Conservation (phyloP, 1,140 invertebrate species). For the Pinna nobilis region DNA sequence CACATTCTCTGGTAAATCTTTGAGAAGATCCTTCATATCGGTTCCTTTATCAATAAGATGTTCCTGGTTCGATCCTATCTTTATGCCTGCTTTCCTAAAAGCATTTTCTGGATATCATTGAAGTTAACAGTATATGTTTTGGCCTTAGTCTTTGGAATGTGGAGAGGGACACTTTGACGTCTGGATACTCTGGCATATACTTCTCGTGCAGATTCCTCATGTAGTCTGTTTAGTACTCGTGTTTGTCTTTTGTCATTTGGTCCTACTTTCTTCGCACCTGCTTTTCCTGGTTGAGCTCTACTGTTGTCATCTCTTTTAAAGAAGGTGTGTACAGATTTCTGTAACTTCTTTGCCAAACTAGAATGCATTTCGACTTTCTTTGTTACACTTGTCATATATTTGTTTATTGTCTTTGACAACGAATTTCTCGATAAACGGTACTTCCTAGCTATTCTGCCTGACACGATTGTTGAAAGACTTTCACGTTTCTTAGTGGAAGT, state of each 20-base stretch:
- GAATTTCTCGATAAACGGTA: background rate
- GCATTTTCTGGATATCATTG: conserved; percentile 13
- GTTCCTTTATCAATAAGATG: background rate
- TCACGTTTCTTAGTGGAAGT: background rate
- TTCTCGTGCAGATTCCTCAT: conserved; percentile 34
- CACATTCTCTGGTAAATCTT: background rate
- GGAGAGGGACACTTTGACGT: background rate
- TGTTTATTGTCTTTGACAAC: background rate
- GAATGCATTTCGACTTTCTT: background rate
- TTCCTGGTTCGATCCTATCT: background rate
- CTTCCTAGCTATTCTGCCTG: conserved; percentile 18
- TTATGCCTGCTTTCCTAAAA: background rate
- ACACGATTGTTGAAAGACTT: background rate
- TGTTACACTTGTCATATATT: background rate
- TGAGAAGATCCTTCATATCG: background rate
- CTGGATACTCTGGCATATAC: conserved; percentile 30
- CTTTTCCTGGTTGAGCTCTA: conserved; percentile 29
- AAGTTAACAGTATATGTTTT: background rate
- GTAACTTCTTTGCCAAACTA: background rate
- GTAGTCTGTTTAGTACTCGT: conserved; percentile 33
- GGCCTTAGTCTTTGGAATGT: conserved; percentile 25
- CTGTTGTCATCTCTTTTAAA: conserved; percentile 32
- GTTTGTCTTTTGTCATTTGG: conserved; percentile 24
- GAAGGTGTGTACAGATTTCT: background rate
- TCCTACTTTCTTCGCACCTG: conserved; percentile 3